Base-by-base conservation (phyloP, 2,888 invertebrate genomes). In the Piscicola geometra region DNA sequence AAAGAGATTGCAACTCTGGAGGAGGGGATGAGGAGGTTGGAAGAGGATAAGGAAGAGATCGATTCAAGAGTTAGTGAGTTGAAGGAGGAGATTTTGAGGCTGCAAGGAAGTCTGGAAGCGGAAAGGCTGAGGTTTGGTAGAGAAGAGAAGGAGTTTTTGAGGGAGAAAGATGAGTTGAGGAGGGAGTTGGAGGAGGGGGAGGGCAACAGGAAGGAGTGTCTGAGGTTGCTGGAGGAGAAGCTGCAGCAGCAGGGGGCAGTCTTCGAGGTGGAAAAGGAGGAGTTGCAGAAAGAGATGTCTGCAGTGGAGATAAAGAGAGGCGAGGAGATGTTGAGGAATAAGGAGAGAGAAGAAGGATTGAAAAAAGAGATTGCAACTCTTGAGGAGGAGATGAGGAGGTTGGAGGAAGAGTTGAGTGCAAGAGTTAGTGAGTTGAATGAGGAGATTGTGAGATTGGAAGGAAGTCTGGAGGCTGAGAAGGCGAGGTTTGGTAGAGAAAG, bases 381-480 rank as follows among this genome's bases (percentile, higher is more conserved):
- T 41, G 67, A 25, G 12, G 67, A 67, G 67, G 32, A 18, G 5
- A 36, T n/a, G 15, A 70, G 47, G 36, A 36, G 21, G 9, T 70
- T 70, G 18, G 70, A 70, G 70, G 35, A 70, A 41, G 47, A 70
- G 1, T 35, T 32, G 12, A 36, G n/a, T n/a, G n/a, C n/a, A n/a
- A n/a, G n/a, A n/a, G n/a, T n/a, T n/a, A n/a, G n/a, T n/a, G n/a
- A n/a, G n/a, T n/a, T n/a, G 52, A 50, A 50, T 15, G 52, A 15
- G 15, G 21, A 50, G 15, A 15, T 50, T 21, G 52, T 50, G 15
- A n/a, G 15, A 66, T 15, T n/a, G 25, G 12, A n/a, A 25, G 25
- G 25, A 28, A 18, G 9, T 12, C 66, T 66, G 28, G 25, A n/a
- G 9, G n/a, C n/a, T n/a, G n/a, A n/a, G n/a, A n/a, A n/a, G n/a